Percentiles rank a stretch among this genome's conserved stretches.
These are phyloP conservation scores for Ascidia mentula DNA, from an alignment of 23 tunicate genomes.

Conservation along the genomic window DNA sequence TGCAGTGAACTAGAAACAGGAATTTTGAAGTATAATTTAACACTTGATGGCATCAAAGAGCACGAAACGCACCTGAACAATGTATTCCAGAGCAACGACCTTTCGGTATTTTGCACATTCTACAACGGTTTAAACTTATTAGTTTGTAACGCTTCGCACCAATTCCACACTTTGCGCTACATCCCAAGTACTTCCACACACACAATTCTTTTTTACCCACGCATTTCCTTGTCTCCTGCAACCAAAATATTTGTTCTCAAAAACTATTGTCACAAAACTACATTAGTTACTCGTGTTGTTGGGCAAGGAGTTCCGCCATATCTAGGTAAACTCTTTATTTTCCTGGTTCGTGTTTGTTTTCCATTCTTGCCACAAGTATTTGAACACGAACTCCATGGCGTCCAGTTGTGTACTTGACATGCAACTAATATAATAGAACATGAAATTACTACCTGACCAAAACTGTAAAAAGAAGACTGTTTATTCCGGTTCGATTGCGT, in stretches of 20 bases:
- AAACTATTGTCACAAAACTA: background rate
- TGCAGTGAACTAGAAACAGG: background rate
- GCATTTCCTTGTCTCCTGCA: background rate
- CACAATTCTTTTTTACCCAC: background rate
- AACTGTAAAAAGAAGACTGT: too few relatives aligned
- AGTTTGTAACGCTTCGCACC: background rate
- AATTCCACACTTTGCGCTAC: background rate
- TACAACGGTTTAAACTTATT: background rate
- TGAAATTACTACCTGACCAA: too few relatives aligned
- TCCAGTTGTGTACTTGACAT: background rate
- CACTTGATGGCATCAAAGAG: background rate
- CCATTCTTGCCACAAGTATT: background rate
- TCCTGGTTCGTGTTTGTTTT: background rate
- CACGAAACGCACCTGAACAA: background rate
- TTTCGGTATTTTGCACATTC: background rate
- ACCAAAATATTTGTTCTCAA: background rate
- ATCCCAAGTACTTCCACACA: background rate
- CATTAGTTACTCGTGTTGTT: background rate
- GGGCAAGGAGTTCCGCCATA: constrained; percentile 1
- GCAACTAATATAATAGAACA: background rate
- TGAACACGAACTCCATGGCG: background rate
- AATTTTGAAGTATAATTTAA: background rate
- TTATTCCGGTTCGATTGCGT: too few relatives aligned
- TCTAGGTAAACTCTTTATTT: background rate
- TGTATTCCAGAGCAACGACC: background rate